These are phyloP conservation scores for Pristionchus exspectatus DNA, from an alignment of 2,888 invertebrate species.

Conservation along the genomic window DNA sequence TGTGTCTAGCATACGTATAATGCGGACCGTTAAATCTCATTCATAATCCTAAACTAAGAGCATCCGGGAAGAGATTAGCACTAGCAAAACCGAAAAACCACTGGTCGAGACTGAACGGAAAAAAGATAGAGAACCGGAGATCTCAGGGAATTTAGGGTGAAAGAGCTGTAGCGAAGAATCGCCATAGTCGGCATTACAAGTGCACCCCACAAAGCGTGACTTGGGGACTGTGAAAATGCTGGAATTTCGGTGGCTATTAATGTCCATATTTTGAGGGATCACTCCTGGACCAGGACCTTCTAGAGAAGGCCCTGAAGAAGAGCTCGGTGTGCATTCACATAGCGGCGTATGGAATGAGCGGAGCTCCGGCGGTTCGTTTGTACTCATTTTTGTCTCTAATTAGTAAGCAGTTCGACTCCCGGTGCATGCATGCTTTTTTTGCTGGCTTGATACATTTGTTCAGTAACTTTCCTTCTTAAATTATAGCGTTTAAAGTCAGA, in stretches of 20 bases:
- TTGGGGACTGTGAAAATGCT: too few species aligned
- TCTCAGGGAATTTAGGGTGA: not conserved
- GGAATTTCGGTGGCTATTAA: not conserved
- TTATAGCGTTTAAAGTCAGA: not conserved
- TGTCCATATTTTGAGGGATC: not conserved
- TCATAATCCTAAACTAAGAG: too few species aligned
- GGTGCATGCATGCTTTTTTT: too few species aligned
- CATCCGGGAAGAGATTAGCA: not conserved
- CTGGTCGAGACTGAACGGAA: not conserved
- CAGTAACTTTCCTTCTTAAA: too few species aligned
- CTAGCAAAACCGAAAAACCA: not conserved
- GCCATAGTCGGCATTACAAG: too few species aligned
- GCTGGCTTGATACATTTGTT: too few species aligned
- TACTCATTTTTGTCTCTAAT: not conserved
- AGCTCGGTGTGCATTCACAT: conserved; percentile 80
- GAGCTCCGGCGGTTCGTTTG: conserved; percentile 68
- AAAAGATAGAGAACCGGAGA: not conserved
- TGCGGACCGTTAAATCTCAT: too few species aligned
- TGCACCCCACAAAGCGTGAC: too few species aligned
- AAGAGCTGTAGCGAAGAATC: too few species aligned
- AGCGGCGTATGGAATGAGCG: conserved; percentile 81
- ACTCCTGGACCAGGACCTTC: conserved; percentile 73
- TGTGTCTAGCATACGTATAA: too few species aligned
- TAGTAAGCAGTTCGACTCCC: too few species aligned
- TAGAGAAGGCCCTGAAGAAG: conserved; percentile 76